phyloP scores from a whole-genome alignment of 2,888 invertebrate species.

The Macrophya alboannulata region DNA sequence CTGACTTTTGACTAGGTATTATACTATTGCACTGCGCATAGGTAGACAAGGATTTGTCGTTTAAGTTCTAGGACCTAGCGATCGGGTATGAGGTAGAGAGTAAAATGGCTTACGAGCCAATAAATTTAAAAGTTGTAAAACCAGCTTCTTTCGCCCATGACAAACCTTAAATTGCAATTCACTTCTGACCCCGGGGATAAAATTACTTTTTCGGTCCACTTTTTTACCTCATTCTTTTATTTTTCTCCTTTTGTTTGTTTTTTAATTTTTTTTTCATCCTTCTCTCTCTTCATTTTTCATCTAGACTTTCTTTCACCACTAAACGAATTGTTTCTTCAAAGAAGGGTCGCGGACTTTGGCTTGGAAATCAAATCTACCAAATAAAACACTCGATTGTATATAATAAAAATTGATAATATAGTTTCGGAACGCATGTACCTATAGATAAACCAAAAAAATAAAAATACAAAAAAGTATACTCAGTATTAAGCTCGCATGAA shows the following conservation, averaged over 20 bases:
- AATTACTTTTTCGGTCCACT: conserved; percentile 41
- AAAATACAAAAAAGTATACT: neutral
- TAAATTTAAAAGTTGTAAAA: conserved; percentile 49
- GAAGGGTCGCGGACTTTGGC: neutral
- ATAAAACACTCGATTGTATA: neutral
- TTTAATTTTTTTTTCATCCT: neutral
- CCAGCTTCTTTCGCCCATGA: conserved; percentile 48
- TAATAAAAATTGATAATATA: neutral
- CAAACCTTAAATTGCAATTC: conserved; percentile 48
- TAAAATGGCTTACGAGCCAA: conserved; percentile 47
- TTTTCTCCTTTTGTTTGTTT: neutral
- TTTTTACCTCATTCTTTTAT: neutral
- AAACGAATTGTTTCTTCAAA: conserved; percentile 10
- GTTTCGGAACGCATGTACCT: neutral
- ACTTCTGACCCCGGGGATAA: conserved; percentile 47
- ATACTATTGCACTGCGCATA: neutral
- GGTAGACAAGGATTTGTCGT: neutral
- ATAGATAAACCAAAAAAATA: neutral
- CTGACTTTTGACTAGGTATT: neutral
- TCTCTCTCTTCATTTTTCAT: neutral
- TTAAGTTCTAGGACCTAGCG: conserved; percentile 21
- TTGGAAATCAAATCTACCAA: neutral
- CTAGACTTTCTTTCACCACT: neutral
- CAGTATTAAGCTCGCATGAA: neutral
- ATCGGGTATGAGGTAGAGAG: neutral